A percentile compares a stretch with the other conserved stretches of the same genome.
These are phyloP conservation scores for Haplotaxodon microlepis DNA, from an alignment of 2,113 vertebrate genomes.

Conservation along the genomic window DNA sequence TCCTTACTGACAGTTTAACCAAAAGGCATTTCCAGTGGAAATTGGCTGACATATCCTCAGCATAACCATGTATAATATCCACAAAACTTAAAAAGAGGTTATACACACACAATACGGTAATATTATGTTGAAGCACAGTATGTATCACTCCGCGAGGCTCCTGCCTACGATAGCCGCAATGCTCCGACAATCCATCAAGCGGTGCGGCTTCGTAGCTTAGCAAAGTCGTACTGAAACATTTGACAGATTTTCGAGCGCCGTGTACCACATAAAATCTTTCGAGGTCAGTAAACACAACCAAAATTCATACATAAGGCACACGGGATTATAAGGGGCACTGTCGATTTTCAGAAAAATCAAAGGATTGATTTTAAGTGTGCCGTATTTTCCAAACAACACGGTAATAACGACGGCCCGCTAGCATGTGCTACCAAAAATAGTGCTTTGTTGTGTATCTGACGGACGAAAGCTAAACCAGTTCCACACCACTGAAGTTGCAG, in stretches of 20 bases:
- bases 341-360: accelerated
- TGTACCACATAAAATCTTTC: background rate
- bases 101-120: too few species aligned
- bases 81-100: too few species aligned
- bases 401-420: accelerated
- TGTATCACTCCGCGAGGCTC: accelerated
- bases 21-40: too few species aligned
- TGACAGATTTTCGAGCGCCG: accelerated
- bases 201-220: too few species aligned
- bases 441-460: background rate
- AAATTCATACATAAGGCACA: accelerated
- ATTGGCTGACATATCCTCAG: too few species aligned
- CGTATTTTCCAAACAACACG: accelerated
- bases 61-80: too few species aligned
- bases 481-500: background rate
- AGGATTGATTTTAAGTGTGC: background rate
- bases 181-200: background rate
- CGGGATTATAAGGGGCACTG: accelerated
- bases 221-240: accelerated
- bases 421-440: background rate
- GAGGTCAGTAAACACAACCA: background rate
- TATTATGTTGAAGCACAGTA: too few species aligned
- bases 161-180: accelerated
- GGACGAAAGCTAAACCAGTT: accelerated
- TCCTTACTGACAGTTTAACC: too few species aligned